These are phyloP conservation scores for Himantopus leucocephalus DNA, from an alignment of 2,113 vertebrate genomes.

Conservation along the genomic window DNA sequence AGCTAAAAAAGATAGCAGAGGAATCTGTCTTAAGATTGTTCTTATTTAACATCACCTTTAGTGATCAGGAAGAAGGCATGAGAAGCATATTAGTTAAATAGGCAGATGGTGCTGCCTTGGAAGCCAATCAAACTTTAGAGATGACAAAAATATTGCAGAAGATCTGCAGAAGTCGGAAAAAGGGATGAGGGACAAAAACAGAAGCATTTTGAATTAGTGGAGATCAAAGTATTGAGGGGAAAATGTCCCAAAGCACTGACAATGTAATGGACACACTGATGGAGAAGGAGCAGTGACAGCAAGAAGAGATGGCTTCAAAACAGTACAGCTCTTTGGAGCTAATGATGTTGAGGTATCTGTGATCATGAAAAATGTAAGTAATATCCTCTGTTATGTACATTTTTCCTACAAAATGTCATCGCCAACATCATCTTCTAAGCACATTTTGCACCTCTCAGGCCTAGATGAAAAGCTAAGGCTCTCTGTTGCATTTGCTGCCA, in stretches of 20 bases:
- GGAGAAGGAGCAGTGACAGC: background rate
- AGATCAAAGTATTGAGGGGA: background rate
- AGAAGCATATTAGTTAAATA: constrained; percentile 60
- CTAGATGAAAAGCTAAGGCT: background rate
- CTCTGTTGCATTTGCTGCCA: background rate
- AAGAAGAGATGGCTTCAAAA: background rate
- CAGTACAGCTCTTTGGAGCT: background rate
- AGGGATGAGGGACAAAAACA: constrained; percentile 18
- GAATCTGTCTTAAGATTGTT: constrained; percentile 51
- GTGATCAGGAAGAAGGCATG: constrained; percentile 42
- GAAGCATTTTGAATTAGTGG: background rate
- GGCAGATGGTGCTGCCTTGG: constrained; percentile 65
- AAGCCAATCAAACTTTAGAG: constrained; percentile 54
- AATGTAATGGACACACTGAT: background rate
- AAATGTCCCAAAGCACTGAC: background rate
- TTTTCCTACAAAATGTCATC: background rate
- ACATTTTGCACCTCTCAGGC: background rate
- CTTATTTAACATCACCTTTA: constrained; percentile 66
- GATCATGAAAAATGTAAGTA: constrained; percentile 30
- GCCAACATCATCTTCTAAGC: background rate
- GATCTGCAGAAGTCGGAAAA: constrained; percentile 48
- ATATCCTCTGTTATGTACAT: background rate
- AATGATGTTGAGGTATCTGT: background rate
- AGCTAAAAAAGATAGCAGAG: constrained; percentile 48
- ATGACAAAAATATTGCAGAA: constrained; percentile 55